Base-by-base conservation (phyloP, 2,888 invertebrate species). In the Ischnura elegans region DNA sequence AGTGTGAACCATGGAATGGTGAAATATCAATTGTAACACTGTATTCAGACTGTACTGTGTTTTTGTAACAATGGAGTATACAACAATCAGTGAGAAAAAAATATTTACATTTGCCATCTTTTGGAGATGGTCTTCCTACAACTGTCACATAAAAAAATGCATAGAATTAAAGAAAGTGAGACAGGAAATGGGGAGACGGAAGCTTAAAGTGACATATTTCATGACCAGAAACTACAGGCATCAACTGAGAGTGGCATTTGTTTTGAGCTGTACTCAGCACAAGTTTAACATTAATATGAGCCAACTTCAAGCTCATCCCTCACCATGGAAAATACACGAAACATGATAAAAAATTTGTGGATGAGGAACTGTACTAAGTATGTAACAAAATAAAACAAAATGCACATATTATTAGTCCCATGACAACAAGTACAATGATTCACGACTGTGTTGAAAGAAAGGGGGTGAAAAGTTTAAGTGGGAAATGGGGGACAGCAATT, bases 31-130 rank as follows among this genome's bases (percentile, higher is more conserved):
- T 86, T 93, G 86, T 93, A 93, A 85, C 93, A 85, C 84, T 93
- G 85, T 90, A 90, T 90, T 90, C 90, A 90, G 90, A 90, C 90
- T 61, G 90, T 90, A 90, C 90, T 93, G 93, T 85, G 87, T 86
- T 93, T 51, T 93, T 93, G 93, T 93, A 93, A 93, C 93, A 93
- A 93, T 93, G 93, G 93, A 93, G 93, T 93, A 93, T 87, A 93
- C 93, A 93, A 93, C 93, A 93, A 93, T 93, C 93, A 93, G 93
- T 93, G 93, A 85, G 90, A 90, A 90, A 90, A 90, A 90, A 90
- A 90, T 90, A 90, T 90, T 90, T 90, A 90, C 90, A 90, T 66
- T 90, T 90, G 90, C 90, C 90, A 90, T 45, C 90, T 36, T 90
- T 90, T 61, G 61, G 25, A 90, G 90, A 90, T 90, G 90, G 90